These are phyloP conservation scores for Thelaira solivaga DNA, from an alignment of 2,888 invertebrate species.

Conservation along the genomic window DNA sequence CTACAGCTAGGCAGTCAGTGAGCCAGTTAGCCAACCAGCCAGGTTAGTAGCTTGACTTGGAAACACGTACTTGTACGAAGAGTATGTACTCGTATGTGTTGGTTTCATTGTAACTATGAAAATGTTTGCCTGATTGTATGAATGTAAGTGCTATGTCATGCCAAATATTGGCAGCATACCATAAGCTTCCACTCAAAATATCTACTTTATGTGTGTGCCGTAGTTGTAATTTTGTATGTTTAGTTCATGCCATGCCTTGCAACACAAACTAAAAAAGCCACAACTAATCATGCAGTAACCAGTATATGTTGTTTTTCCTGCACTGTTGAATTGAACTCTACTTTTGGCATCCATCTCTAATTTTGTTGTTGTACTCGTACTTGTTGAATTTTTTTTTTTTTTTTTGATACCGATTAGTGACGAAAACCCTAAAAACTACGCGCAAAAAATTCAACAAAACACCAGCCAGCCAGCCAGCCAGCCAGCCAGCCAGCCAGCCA, in stretches of 20 bases:
- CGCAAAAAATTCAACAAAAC: slow-evolving; percentile 57
- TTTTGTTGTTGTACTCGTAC: slow-evolving; percentile 28
- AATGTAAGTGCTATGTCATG: slow-evolving; percentile 49
- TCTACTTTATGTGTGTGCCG: slow-evolving; percentile 24
- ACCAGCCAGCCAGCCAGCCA: slow-evolving; percentile 32
- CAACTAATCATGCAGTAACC: slow-evolving; percentile 52
- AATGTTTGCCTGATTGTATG: slow-evolving; percentile 13
- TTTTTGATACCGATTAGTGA: slow-evolving; percentile 58
- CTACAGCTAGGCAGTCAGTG: slow-evolving; percentile 17
- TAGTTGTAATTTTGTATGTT: slow-evolving; percentile 14
- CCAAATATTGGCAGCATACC: slow-evolving; percentile 64
- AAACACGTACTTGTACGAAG: neutral
- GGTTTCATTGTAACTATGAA: neutral
- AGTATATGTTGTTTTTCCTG: slow-evolving; percentile 34
- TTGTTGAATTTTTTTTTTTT: neutral
- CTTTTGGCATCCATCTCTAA: slow-evolving; percentile 60
- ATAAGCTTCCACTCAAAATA: slow-evolving; percentile 60
- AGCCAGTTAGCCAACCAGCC: slow-evolving; percentile 5
- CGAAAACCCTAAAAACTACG: slow-evolving; percentile 58
- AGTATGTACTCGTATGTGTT: neutral
- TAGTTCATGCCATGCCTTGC: slow-evolving; percentile 31
- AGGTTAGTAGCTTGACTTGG: slow-evolving; percentile 25
- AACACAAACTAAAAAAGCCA: slow-evolving; percentile 18
- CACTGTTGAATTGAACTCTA: slow-evolving; percentile 44
- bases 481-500: slow-evolving; percentile 24